These are phyloP conservation scores for Botrylloides violaceus DNA, from an alignment of 23 tunicate genomes.

Conservation along the genomic window DNA sequence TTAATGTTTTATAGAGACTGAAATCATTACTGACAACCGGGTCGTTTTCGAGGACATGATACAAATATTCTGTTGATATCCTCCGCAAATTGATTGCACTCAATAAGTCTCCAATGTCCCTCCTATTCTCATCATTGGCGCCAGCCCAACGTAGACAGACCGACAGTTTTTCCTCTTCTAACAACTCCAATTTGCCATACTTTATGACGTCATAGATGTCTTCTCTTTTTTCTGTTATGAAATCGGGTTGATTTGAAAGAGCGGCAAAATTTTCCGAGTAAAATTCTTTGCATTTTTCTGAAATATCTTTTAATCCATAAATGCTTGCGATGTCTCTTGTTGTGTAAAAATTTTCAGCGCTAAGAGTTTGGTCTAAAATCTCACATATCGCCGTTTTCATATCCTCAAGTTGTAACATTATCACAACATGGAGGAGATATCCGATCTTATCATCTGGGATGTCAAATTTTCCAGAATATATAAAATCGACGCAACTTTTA, in stretches of 20 bases:
- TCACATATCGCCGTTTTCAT: not conserved
- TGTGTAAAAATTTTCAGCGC: not conserved
- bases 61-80: not conserved
- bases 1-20: not conserved
- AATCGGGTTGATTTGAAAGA: not conserved
- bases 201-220: not conserved
- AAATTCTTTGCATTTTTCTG: not conserved
- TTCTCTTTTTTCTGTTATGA: not conserved
- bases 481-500: constrained; percentile 3
- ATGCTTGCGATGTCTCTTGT: not conserved
- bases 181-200: not conserved
- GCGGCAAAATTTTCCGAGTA: not conserved
- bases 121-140: not conserved
- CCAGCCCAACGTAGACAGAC: not conserved
- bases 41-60: not conserved
- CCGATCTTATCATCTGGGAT: not conserved
- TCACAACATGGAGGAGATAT: not conserved
- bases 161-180: not conserved
- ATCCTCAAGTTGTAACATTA: not conserved
- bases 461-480: constrained; percentile 13
- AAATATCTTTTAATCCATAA: not conserved
- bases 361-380: not conserved
- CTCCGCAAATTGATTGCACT: not conserved
- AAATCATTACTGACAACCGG: not conserved
- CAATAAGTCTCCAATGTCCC: not conserved